phyloP scores from a whole-genome alignment of 2,888 invertebrate genomes.

The Diarsia mendica region DNA sequence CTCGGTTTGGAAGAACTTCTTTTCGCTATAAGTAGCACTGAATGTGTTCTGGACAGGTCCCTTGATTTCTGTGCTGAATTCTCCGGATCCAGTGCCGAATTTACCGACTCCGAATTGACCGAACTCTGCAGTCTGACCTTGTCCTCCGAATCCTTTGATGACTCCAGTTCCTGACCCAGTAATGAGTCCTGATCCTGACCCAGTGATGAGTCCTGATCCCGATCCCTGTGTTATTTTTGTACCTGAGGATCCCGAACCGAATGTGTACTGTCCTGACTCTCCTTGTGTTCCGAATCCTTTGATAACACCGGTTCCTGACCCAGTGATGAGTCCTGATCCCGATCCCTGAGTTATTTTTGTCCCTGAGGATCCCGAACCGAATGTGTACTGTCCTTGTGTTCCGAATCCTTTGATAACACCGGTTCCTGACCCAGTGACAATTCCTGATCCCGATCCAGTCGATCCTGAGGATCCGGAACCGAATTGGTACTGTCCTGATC shows the following conservation, averaged over 20 bases:
- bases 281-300: slow-evolving; percentile 51
- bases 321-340: slow-evolving; percentile 24
- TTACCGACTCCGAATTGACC: slow-evolving; percentile 71
- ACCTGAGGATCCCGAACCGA: slow-evolving; percentile 51
- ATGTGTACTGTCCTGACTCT: slow-evolving; percentile 68
- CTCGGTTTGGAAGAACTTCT: slow-evolving; percentile 83
- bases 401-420: slow-evolving; percentile 55
- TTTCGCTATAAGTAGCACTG: slow-evolving; percentile 81
- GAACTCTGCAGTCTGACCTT: slow-evolving; percentile 66
- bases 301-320: slow-evolving; percentile 27
- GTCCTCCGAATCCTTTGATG: slow-evolving; percentile 58
- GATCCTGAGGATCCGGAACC: slow-evolving; percentile 51
- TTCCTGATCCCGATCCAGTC: slow-evolving; percentile 29
- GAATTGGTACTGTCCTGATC: slow-evolving; percentile 69
- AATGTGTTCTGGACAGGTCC: slow-evolving; percentile 81
- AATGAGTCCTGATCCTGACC: slow-evolving; percentile 20
- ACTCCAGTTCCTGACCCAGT: slow-evolving; percentile 26
- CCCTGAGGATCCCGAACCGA: slow-evolving; percentile 51
- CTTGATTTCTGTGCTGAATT: slow-evolving; percentile 74
- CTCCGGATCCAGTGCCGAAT: slow-evolving; percentile 66
- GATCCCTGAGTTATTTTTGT: slow-evolving; percentile 7
- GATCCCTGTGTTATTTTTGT: slow-evolving; percentile 21
- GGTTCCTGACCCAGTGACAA: slow-evolving; percentile 29
- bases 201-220: slow-evolving; percentile 33
- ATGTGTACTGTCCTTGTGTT: slow-evolving; percentile 61